Conservation (phyloP, 2,888 invertebrate species). For the Eurytoma californica region DNA sequence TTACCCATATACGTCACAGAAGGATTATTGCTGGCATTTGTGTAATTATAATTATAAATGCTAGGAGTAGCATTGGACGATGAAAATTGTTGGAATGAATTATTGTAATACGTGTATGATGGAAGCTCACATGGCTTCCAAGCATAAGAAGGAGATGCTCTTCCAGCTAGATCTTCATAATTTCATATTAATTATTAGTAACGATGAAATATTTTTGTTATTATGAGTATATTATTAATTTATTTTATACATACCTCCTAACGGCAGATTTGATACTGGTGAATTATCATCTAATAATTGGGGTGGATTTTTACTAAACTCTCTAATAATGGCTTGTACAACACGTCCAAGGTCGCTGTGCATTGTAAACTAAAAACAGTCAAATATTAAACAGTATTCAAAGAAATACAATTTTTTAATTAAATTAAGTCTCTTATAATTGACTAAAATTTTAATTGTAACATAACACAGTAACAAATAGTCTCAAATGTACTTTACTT, state of each 20-base stretch:
- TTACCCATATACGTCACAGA: conserved; percentile 34
- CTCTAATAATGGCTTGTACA: conserved; percentile 87
- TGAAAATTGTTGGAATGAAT: conserved; percentile 69
- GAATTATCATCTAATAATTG: conserved; percentile 73
- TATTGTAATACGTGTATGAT: conserved; percentile 68
- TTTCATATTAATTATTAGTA: neutral
- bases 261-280: conserved; percentile 63
- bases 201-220: neutral
- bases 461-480: neutral
- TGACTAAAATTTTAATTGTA: conserved; percentile 6
- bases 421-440: neutral
- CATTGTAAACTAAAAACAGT: conserved; percentile 78
- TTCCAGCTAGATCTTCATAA: conserved; percentile 68
- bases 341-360: conserved; percentile 89
- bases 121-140: conserved; percentile 66
- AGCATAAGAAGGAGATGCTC: conserved; percentile 69
- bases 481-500: too few relatives aligned
- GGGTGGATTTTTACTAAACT: conserved; percentile 83
- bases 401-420: neutral
- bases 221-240: conserved; percentile 33
- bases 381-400: neutral
- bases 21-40: conserved; percentile 59
- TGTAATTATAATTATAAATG: conserved; percentile 70
- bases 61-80: conserved; percentile 66
- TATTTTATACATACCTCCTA: conserved; percentile 65